Evolutionary conservation across 2,113 vertebrate genomes (phyloP).

Genomic region (Arothron firmamentum): DNA sequence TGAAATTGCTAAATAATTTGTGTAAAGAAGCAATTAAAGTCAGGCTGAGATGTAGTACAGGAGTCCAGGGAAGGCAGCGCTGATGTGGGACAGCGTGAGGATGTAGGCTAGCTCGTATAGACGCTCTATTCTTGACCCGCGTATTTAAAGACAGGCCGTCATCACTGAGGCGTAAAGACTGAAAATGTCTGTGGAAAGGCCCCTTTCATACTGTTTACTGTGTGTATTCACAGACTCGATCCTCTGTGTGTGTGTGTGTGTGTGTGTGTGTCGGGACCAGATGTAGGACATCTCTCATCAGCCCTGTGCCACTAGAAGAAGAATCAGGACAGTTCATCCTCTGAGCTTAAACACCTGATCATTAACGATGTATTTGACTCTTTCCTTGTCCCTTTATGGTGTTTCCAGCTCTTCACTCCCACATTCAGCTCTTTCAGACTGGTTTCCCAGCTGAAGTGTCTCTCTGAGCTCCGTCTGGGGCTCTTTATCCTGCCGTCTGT

Average conservation of each 20-base stretch:
- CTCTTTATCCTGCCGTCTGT: conserved; percentile 53
- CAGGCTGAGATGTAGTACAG: conserved; percentile 36
- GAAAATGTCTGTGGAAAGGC: background rate
- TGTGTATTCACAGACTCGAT: conserved; percentile 1
- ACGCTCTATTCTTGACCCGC: conserved; percentile 10
- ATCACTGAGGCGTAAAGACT: background rate
- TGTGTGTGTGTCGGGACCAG: background rate
- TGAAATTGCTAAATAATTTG: background rate
- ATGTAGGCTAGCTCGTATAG: conserved; percentile 27
- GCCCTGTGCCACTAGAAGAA: conserved; percentile 25
- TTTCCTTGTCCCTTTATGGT: conserved; percentile 14
- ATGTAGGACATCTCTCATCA: conserved; percentile 31
- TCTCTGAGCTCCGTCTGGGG: conserved; percentile 26
- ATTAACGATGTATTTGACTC: background rate
- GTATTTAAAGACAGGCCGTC: conserved; percentile 31
- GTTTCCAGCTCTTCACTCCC: conserved; percentile 5
- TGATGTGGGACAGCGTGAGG: conserved; percentile 19
- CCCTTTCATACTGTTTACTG: background rate
- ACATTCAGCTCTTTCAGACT: conserved; percentile 20
- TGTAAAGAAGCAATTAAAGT: conserved; percentile 15
- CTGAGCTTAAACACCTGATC: conserved; percentile 8
- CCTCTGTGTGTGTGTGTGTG: conserved; percentile 1
- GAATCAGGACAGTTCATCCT: conserved; percentile 40
- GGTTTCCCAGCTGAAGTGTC: conserved; percentile 45
- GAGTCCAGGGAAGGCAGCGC: conserved; percentile 39